These are phyloP conservation scores for Bursaphelenchus okinawaensis DNA, from an alignment of 2,888 invertebrate species.

Conservation along the genomic window DNA sequence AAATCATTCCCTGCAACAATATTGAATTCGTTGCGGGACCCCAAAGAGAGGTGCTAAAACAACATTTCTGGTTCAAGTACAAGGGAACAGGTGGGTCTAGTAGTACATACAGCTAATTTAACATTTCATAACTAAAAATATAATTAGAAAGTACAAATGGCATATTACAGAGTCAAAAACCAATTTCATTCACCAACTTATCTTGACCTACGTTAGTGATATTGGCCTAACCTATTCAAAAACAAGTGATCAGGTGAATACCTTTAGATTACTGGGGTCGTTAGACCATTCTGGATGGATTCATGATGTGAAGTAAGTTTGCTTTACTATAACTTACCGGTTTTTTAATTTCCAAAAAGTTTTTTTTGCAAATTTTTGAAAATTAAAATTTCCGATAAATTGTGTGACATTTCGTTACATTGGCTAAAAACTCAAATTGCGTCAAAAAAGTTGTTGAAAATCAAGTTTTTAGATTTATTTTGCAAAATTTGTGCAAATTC, in stretches of 20 bases:
- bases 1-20: constrained; percentile 36
- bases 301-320: constrained; percentile 10
- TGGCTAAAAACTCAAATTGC: too few relatives aligned
- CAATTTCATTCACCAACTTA: neutral
- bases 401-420: too few relatives aligned
- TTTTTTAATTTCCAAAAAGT: too few relatives aligned
- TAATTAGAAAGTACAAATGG: neutral
- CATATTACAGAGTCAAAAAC: neutral
- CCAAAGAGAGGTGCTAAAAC: constrained; percentile 27
- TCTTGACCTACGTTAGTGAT: constrained; percentile 3
- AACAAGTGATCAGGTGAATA: neutral
- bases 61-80: constrained; percentile 42
- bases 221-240: constrained; percentile 13
- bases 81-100: constrained; percentile 34
- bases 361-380: too few relatives aligned
- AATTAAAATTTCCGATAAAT: too few relatives aligned
- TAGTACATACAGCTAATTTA: neutral
- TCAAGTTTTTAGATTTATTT: too few relatives aligned
- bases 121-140: neutral
- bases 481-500: too few relatives aligned
- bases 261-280: constrained; percentile 2
- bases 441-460: too few relatives aligned
- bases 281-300: constrained; percentile 14
- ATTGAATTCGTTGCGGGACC: constrained; percentile 34
- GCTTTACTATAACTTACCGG: too few relatives aligned